Base-by-base conservation (phyloP, 2,113 vertebrate genomes). In the Rhodinocichla rosea region DNA sequence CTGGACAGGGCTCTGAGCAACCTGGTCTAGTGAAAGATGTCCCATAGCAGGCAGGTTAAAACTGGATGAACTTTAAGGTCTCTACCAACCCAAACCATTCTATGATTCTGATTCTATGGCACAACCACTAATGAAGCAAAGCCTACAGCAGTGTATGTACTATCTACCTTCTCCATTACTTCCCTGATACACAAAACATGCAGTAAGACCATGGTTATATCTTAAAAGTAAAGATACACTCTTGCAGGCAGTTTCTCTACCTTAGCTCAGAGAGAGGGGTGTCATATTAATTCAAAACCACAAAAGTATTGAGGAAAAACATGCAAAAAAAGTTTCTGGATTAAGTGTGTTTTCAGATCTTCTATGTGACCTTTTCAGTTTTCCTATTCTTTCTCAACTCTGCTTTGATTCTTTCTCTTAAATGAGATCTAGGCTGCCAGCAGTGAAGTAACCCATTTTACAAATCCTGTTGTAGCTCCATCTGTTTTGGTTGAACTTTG, bases 381-480 rank as follows among this genome's bases (percentile, higher is more conserved):
- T 85, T 32, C 23, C 19, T 70, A 52, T 65, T 89, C 65, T 91
- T 94, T 42, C 26, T 80, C 39, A 67, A 4, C 59, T 83, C 33
- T 63, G 40, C 28, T 78, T 89, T 68, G 42, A 49, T 56, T 91
- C 73, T 76, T 84, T 40, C 30, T 78, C 83, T 87, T 70, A 91
- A 95, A 91, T 79, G 49, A 92, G 45, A 76, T 57, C 37, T 60
- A 52, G 78, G 52, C 70, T 92, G 81, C 94, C 92, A 95, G 81
- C 77, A 84, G 69, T 60, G 87, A 94, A 94, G 59, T 95, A 91
- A 87, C 89, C 89, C 74, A 87, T 87, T 95, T 95, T 73, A 84
- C 62, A 87, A 89, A 75, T 56, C 24, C 60, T 91, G 20, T 78
- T 94, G 69, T n/a, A 95, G 69, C 26, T 57, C 53, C 81, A 89